A percentile compares a stretch with the other conserved stretches of the same genome.
Conservation (phyloP, 2,113 vertebrate genomes). For the Myrmecophaga tridactyla region DNA sequence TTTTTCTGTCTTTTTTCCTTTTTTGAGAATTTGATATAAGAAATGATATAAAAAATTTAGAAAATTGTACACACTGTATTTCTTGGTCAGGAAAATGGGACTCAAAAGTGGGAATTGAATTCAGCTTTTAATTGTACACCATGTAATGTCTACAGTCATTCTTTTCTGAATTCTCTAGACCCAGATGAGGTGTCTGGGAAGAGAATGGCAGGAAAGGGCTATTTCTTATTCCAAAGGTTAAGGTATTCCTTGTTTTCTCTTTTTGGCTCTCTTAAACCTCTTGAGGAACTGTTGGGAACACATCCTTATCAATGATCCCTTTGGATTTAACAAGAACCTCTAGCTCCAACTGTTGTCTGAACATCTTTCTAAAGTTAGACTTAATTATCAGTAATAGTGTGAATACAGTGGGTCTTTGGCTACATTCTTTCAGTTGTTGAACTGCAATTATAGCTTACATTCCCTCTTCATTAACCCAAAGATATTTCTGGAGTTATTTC, state of each 20-base stretch:
- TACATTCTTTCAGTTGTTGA: neutral
- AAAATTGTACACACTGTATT: neutral
- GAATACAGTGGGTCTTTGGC: neutral
- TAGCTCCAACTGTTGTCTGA: neutral
- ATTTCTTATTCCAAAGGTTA: neutral
- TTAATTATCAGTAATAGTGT: neutral
- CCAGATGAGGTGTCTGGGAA: neutral
- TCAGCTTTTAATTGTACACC: neutral
- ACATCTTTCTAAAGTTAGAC: neutral
- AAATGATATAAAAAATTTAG: neutral
- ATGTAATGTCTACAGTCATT: neutral
- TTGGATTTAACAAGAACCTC: constrained; percentile 18
- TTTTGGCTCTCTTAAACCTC: constrained; percentile 21
- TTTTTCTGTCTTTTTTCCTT: neutral
- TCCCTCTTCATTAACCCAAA: neutral
- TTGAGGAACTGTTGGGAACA: neutral
- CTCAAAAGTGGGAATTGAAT: neutral
- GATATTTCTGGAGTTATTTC: neutral
- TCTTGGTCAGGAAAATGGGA: neutral
- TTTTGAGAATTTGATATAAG: neutral
- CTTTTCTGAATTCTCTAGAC: neutral
- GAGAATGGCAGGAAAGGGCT: neutral
- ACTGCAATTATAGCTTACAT: constrained; percentile 21
- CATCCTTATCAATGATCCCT: neutral
- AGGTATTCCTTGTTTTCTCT: neutral